phyloP scores from a whole-genome alignment of 92 coral and sea anemone genomes.

The Virgularia gustaviana region DNA sequence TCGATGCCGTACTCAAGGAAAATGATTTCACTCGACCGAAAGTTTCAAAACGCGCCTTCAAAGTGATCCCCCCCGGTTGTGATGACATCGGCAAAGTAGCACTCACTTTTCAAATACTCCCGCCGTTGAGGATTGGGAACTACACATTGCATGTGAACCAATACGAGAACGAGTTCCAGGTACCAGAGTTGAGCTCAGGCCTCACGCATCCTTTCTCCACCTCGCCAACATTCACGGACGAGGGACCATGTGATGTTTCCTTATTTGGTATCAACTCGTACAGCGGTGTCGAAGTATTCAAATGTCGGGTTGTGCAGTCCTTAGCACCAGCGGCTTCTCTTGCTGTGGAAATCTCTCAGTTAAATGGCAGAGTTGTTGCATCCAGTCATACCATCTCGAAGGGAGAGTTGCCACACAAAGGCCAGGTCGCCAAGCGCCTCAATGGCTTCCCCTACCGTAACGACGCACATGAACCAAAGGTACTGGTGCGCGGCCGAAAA shows the following conservation, averaged over 20 bases:
- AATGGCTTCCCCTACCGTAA: slow-evolving; percentile 29
- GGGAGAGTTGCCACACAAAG: slow-evolving; percentile 47
- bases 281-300: slow-evolving; percentile 44
- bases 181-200: slow-evolving; percentile 5
- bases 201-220: background rate
- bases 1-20: slow-evolving; percentile 34
- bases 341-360: slow-evolving; percentile 40
- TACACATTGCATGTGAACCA: slow-evolving; percentile 26
- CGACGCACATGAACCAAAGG: slow-evolving; percentile 27
- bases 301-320: slow-evolving; percentile 50
- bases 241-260: slow-evolving; percentile 16
- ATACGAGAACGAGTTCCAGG: slow-evolving; percentile 18
- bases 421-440: slow-evolving; percentile 20
- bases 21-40: slow-evolving; percentile 40
- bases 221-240: background rate
- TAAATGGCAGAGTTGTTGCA: slow-evolving; percentile 32
- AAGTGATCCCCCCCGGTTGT: slow-evolving; percentile 16
- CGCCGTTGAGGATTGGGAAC: slow-evolving; percentile 25
- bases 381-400: slow-evolving; percentile 40
- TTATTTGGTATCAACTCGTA: slow-evolving; percentile 29
- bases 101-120: slow-evolving; percentile 32
- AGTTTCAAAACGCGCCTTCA: slow-evolving; percentile 35
- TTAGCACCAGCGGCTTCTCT: background rate
- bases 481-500: slow-evolving; percentile 61
- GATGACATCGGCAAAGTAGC: slow-evolving; percentile 30